These are phyloP conservation scores for Campoplex nolae DNA, from an alignment of 2,888 invertebrate genomes.

Conservation along the genomic window DNA sequence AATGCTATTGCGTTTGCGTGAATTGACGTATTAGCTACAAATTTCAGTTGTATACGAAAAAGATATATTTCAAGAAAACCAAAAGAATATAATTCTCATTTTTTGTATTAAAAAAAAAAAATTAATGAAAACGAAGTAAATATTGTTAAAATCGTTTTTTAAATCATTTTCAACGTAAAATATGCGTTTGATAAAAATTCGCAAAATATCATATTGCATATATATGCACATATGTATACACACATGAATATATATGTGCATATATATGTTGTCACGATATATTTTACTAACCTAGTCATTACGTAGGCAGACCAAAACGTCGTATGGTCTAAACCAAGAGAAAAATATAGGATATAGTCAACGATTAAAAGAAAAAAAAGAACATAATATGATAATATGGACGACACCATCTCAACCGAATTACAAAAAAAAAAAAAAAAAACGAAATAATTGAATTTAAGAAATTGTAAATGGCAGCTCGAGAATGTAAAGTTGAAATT, in stretches of 20 bases:
- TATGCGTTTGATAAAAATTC: conserved; percentile 59
- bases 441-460: background rate
- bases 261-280: conserved; percentile 71
- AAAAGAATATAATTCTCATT: conserved; percentile 71
- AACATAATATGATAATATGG: conserved; percentile 39
- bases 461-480: conserved; percentile 26
- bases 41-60: conserved; percentile 62
- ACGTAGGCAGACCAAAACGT: conserved; percentile 71
- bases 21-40: conserved; percentile 73
- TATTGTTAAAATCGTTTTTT: conserved; percentile 77
- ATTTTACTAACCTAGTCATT: conserved; percentile 81
- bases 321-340: conserved; percentile 54
- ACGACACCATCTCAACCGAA: conserved; percentile 62
- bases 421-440: conserved; percentile 28
- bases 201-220: conserved; percentile 72
- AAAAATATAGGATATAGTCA: conserved; percentile 49
- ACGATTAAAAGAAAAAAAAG: conserved; percentile 25
- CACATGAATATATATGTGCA: conserved; percentile 30
- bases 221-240: background rate
- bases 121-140: conserved; percentile 49
- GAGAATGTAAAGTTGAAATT: conserved; percentile 14
- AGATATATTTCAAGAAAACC: conserved; percentile 32
- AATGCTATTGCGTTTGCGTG: conserved; percentile 80
- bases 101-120: conserved; percentile 52
- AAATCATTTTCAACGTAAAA: conserved; percentile 73